phyloP scores from a whole-genome alignment of 2,888 invertebrate genomes.

The Electrophaes corylata region DNA sequence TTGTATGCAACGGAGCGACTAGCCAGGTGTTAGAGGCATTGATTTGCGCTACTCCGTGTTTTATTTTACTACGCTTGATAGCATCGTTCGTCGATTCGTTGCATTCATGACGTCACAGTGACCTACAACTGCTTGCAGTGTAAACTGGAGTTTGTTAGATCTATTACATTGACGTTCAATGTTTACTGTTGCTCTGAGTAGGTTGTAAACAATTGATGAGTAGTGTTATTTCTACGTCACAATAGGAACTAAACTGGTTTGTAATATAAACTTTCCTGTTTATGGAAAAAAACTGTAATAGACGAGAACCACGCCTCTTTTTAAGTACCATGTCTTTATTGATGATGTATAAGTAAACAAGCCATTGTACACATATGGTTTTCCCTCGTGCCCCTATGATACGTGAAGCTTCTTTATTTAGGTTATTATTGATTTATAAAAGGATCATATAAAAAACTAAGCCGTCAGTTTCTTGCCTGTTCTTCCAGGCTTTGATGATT shows the following conservation, averaged over 20 bases:
- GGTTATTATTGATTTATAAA: too few species aligned
- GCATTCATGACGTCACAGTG: conserved; percentile 51
- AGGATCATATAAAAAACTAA: too few species aligned
- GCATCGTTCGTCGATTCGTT: conserved; percentile 42
- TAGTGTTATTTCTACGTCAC: conserved; percentile 4
- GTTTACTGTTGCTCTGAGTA: conserved; percentile 20
- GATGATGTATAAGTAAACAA: neutral
- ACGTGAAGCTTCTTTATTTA: too few species aligned
- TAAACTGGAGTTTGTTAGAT: conserved; percentile 33
- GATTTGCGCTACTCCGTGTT: conserved; percentile 5
- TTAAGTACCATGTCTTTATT: neutral
- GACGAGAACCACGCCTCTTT: neutral
- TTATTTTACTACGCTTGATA: conserved; percentile 19
- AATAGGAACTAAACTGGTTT: conserved; percentile 15
- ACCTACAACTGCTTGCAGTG: conserved; percentile 35
- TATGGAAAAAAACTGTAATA: neutral
- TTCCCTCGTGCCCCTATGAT: too few species aligned
- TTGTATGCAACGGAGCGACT: neutral
- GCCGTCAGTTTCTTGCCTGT: too few species aligned
- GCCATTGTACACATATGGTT: neutral
- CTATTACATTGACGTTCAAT: conserved; percentile 23
- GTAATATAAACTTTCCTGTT: neutral
- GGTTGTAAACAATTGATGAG: conserved; percentile 20
- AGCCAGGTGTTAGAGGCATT: neutral
- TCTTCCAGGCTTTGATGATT: too few species aligned